Percentiles rank a stretch among this genome's conserved stretches.
Conservation (phyloP, 2,888 invertebrate species). For the Leucophenga maculata region DNA sequence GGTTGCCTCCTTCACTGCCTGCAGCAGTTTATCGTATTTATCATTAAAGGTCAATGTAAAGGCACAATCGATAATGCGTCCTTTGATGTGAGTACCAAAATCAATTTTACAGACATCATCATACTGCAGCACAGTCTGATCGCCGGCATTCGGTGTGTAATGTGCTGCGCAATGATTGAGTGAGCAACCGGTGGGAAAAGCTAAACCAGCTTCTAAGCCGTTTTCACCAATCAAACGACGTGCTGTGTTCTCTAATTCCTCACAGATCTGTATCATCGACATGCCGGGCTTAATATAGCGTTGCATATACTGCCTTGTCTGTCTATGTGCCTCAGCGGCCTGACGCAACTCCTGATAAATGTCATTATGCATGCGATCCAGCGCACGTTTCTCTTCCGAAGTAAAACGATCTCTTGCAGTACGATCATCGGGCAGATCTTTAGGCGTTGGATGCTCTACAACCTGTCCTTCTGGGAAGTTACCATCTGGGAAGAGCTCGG, state of each 20-base stretch:
- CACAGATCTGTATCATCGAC: constrained; percentile 99
- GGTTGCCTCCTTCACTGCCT: constrained; percentile 98
- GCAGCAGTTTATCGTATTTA: constrained; percentile 93
- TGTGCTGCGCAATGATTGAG: constrained; percentile 99
- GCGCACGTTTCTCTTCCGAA: constrained; percentile 89
- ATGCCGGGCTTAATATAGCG: constrained; percentile 97
- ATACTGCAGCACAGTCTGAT: constrained; percentile 92
- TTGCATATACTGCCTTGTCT: constrained; percentile 82
- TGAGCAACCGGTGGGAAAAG: constrained; percentile 99
- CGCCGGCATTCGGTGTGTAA: constrained; percentile 99
- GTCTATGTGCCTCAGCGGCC: constrained; percentile 98
- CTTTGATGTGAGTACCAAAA: constrained; percentile 98
- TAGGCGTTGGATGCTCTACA: constrained; percentile 81
- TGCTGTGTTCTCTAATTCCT: constrained; percentile 93
- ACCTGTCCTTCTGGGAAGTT: constrained; percentile 92
- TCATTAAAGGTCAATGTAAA: constrained; percentile 98
- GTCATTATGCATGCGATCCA: constrained; percentile 92
- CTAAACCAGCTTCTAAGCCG: constrained; percentile 93
- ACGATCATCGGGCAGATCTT: constrained; percentile 80
- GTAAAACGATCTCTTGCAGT: constrained; percentile 90
- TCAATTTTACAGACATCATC: constrained; percentile 99
- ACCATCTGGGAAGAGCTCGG: constrained; percentile 88
- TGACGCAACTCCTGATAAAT: constrained; percentile 88
- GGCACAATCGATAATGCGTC: constrained; percentile 98
- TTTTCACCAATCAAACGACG: constrained; percentile 94